A percentile compares a stretch with the other conserved stretches of the same genome.
Conservation (phyloP, 2,113 vertebrate genomes). For the Brachirus orientalis region DNA sequence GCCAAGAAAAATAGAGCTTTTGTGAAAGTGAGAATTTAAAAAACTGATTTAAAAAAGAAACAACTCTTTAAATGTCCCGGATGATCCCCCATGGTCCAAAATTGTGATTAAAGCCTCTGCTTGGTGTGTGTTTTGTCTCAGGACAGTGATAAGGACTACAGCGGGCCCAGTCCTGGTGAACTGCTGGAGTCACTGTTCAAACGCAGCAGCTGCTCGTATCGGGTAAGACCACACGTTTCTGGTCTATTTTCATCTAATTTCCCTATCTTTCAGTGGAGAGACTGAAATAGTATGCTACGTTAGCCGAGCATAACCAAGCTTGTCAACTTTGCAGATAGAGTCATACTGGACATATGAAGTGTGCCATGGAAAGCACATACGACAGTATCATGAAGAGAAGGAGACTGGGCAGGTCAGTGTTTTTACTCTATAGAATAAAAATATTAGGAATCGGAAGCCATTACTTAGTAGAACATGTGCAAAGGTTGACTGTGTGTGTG, state of each 20-base stretch:
- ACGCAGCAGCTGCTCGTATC: constrained; percentile 97
- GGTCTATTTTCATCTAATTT: background rate
- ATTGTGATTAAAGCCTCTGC: background rate
- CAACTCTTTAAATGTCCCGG: background rate
- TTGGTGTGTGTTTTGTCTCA: constrained; percentile 57
- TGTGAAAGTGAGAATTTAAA: no score
- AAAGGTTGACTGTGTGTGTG: constrained; percentile 6
- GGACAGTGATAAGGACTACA: constrained; percentile 91
- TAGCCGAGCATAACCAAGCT: constrained; percentile 13
- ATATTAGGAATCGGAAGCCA: background rate
- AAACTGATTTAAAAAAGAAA: no score
- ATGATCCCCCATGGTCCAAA: background rate
- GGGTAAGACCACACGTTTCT: constrained; percentile 81
- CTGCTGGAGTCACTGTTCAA: constrained; percentile 95
- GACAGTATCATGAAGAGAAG: constrained; percentile 98
- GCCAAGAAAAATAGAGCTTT: no score
- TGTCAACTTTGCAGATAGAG: constrained; percentile 87
- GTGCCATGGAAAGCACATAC: constrained; percentile 95
- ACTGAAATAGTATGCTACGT: constrained; percentile 24
- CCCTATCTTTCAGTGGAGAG: background rate
- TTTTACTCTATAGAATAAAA: constrained; percentile 7
- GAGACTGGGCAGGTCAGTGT: constrained; percentile 93
- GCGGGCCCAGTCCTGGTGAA: constrained; percentile 85
- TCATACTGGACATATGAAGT: constrained; percentile 99
- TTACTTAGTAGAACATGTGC: background rate